Percentiles rank a stretch among this genome's conserved stretches.
Conservation (phyloP, 1,140 invertebrate genomes). For the Nilaparvata lugens region DNA sequence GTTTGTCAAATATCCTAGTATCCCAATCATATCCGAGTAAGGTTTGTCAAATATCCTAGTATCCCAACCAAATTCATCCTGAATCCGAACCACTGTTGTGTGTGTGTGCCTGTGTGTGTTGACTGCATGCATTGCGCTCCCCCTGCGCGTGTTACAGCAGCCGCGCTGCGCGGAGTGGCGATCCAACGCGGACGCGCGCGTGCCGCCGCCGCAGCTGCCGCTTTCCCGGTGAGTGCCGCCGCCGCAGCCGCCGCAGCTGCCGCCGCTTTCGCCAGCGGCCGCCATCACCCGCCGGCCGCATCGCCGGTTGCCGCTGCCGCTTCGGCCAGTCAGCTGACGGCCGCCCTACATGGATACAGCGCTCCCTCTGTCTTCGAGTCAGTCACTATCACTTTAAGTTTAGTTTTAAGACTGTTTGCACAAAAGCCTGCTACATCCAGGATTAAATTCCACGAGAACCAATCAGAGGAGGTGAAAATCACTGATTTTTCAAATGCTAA, state of each 20-base stretch:
- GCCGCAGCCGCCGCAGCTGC: conserved; percentile 51
- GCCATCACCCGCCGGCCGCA: conserved; percentile 35
- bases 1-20: too few species aligned
- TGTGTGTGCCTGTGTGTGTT: conserved; percentile 13
- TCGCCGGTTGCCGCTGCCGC: conserved; percentile 4
- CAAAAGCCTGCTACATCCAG: too few species aligned
- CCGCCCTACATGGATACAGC: too few species aligned
- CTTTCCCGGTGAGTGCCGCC: conserved; percentile 60
- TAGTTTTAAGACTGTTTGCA: too few species aligned
- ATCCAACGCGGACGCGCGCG: conserved; percentile 53
- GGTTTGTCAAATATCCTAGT: too few species aligned
- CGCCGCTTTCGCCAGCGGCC: conserved; percentile 43
- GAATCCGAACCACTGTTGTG: neutral
- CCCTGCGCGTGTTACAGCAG: conserved; percentile 38
- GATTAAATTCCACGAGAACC: too few species aligned
- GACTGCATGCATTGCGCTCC: conserved; percentile 12
- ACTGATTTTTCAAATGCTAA: too few species aligned
- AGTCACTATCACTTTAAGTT: too few species aligned
- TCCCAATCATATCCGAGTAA: too few species aligned
- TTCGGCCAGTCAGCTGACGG: neutral
- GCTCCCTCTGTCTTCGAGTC: too few species aligned
- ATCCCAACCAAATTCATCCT: too few species aligned
- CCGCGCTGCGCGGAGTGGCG: conserved; percentile 55
- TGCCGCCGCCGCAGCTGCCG: conserved; percentile 39
- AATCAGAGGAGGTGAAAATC: too few species aligned